phyloP scores from a whole-genome alignment of 2,113 vertebrate species.

The Rhodinocichla rosea region DNA sequence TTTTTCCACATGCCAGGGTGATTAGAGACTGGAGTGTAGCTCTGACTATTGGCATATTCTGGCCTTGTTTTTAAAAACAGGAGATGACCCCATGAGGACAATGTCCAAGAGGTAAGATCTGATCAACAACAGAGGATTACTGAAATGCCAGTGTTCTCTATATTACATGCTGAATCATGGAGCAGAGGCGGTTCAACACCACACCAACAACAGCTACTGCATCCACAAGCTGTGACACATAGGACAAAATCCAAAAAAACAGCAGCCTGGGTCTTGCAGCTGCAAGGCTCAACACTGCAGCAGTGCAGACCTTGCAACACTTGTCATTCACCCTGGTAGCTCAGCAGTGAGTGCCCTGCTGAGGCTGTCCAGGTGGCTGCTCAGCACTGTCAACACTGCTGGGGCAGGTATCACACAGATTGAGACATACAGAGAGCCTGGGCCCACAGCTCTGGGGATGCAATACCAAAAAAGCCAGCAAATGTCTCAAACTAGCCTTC shows the following conservation, averaged over 20 bases:
- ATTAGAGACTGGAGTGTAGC: neutral
- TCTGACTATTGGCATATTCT: neutral
- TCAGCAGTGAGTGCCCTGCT: accelerated
- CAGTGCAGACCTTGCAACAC: neutral
- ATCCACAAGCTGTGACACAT: neutral
- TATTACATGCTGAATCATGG: no score
- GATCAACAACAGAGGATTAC: neutral
- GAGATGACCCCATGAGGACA: neutral
- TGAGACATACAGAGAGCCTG: accelerated
- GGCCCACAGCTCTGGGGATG: neutral
- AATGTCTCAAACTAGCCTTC: neutral
- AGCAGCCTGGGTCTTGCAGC: neutral
- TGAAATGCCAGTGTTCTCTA: neutral
- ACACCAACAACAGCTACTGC: neutral
- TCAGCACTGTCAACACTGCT: neutral
- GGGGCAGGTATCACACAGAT: neutral
- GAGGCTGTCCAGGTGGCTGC: accelerated
- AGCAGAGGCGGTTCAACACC: neutral
- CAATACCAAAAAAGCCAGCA: accelerated
- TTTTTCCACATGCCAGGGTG: neutral
- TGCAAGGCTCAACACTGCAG: neutral
- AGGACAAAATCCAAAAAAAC: accelerated
- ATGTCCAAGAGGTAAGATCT: neutral
- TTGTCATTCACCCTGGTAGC: accelerated
- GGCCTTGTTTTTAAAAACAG: neutral